Percentiles rank a stretch among this genome's conserved stretches.
Evolutionary conservation across 2,113 vertebrate genomes (phyloP).

Genomic region (Takifugu bimaculatus): DNA sequence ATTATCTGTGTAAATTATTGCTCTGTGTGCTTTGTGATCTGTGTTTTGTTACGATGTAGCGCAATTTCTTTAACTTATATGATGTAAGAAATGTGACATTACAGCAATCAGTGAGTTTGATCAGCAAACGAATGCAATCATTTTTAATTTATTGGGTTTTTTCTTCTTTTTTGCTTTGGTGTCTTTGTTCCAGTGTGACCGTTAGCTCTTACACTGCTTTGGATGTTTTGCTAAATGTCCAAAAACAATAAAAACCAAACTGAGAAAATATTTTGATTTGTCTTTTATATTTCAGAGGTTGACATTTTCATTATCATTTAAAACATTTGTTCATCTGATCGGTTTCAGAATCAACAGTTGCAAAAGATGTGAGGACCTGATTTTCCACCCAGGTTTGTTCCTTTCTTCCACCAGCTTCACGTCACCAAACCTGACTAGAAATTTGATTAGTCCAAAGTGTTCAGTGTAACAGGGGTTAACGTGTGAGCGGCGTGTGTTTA

Average conservation of each 20-base stretch:
- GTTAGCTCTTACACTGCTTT: constrained; percentile 86
- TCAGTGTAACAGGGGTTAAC: too few relatives aligned
- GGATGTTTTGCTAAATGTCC: constrained; percentile 94
- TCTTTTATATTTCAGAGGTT: not conserved
- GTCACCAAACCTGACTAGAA: too few relatives aligned
- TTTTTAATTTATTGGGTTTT: constrained; percentile 24
- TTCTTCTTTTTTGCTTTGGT: not conserved
- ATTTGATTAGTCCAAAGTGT: too few relatives aligned
- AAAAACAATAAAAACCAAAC: constrained; percentile 83
- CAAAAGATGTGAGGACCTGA: too few relatives aligned
- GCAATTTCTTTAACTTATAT: constrained; percentile 53
- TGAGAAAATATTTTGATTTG: constrained; percentile 21
- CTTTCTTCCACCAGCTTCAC: too few relatives aligned
- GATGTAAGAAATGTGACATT: constrained; percentile 51
- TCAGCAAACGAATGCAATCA: constrained; percentile 83
- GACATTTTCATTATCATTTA: not conserved
- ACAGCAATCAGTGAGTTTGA: constrained; percentile 58
- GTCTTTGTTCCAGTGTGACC: constrained; percentile 80
- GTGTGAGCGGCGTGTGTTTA: too few relatives aligned
- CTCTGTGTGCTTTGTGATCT: constrained; percentile 63
- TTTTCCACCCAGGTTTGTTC: too few relatives aligned
- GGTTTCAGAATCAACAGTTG: too few relatives aligned
- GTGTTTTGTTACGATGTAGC: constrained; percentile 76
- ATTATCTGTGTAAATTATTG: constrained; percentile 78
- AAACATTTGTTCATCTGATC: not conserved